A percentile compares a stretch with the other conserved stretches of the same genome.
These are phyloP conservation scores for Dendrolimus kikuchii DNA, from an alignment of 1,140 invertebrate species.

Conservation along the genomic window DNA sequence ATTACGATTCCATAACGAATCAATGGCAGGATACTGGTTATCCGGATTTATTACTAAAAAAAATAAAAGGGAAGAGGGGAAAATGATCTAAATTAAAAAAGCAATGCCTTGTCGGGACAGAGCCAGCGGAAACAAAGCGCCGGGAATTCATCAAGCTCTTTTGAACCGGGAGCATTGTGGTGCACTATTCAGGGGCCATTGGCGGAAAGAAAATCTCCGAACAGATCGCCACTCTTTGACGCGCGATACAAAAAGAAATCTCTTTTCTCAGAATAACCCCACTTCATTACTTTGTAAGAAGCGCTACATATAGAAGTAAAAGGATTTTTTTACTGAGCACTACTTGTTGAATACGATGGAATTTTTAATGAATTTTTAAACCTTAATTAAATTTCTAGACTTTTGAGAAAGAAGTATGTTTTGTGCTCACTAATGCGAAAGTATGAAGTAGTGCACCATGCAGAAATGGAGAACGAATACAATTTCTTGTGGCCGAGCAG, in stretches of 20 bases:
- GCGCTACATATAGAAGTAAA: slow-evolving; percentile 45
- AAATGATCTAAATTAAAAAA: slow-evolving; percentile 69
- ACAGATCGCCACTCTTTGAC: slow-evolving; percentile 67
- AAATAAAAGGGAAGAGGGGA: slow-evolving; percentile 44
- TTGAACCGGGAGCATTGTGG: slow-evolving; percentile 64
- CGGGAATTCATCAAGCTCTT: slow-evolving; percentile 67
- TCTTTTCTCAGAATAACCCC: slow-evolving; percentile 48
- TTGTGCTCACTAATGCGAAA: no score
- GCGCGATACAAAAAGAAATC: slow-evolving; percentile 60
- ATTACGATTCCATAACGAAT: slow-evolving; percentile 18
- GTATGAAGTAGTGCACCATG: no score
- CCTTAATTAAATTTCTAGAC: slow-evolving; percentile 54
- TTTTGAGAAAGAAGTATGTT: slow-evolving; percentile 21
- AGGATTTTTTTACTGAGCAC: slow-evolving; percentile 43
- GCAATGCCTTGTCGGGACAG: slow-evolving; percentile 63
- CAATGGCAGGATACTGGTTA: slow-evolving; percentile 48
- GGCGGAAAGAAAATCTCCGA: slow-evolving; percentile 64
- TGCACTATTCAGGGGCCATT: slow-evolving; percentile 60
- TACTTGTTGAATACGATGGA: slow-evolving; percentile 57
- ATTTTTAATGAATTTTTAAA: slow-evolving; percentile 54
- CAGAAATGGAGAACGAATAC: no score
- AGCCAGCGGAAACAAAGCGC: slow-evolving; percentile 64
- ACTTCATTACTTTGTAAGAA: slow-evolving; percentile 60
- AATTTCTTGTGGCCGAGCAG: no score
- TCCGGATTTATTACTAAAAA: slow-evolving; percentile 60